Evolutionary conservation across 2,113 vertebrate species (phyloP), one percentile per base, ranked within the genome.

Genomic region (Eptesicus fuscus): DNA sequence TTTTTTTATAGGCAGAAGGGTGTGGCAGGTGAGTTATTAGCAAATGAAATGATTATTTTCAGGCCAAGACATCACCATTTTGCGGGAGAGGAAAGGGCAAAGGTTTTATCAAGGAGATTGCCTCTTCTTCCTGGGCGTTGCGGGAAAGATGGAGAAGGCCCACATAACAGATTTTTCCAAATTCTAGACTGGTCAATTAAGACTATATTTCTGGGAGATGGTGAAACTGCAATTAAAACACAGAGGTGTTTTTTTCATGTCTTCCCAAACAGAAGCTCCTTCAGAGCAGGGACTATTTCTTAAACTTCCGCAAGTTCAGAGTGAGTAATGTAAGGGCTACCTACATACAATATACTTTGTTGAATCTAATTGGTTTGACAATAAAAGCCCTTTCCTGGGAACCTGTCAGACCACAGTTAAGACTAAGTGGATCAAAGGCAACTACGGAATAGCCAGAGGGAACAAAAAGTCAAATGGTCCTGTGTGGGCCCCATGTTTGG

Each of bases 401-500:
- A 96, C 63, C 69, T 83, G 70, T 87, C 76, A 76, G 79, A 89
- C 84, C 77, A 76, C n/a, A 92, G 79, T 53, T 59, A 91, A 95
- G 59, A 65, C 51, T 95, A 91, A 82, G 17, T 35, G 22, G 61
- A 71, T 91, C 78, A 82, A 86, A 91, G 40, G n/a, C 40, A 94
- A 80, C 18, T 59, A 44, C 17, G 59, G 77, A 88, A 63, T 30
- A 83, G 40, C 42, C 51, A 35, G 37, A 92, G 8, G 78, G 69
- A 87, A 82, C 10, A 67, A 56, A 71, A 70, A 80, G 80, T 53
- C 51, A 78, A 63, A 70, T 28, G 42, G 61, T 20, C 6, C n/a
- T 28, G 40, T 3, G 30, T 40, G 32, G 63, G 44, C 9, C 47
- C 4, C 20, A 32, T 7, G 10, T 69, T 78, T 74, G 37, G 40